Conservation (phyloP, 2,888 invertebrate species). For the Heterodera filipjevi region DNA sequence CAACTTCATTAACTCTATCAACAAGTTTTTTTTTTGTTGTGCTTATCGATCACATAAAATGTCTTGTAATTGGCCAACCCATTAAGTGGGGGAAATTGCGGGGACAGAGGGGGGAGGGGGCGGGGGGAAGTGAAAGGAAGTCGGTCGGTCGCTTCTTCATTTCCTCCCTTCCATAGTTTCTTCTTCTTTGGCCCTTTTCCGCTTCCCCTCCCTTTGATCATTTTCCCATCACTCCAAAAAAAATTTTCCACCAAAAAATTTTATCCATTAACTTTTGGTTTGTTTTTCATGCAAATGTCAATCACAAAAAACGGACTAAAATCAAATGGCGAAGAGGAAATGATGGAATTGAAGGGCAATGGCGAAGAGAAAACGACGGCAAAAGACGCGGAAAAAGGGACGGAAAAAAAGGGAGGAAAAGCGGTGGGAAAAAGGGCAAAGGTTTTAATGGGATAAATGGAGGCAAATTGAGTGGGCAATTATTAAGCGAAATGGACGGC, state of each 20-base stretch:
- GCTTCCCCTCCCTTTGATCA: not conserved
- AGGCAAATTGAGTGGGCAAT: not conserved
- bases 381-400: not conserved
- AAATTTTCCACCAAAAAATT: not conserved
- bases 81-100: not conserved
- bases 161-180: not conserved
- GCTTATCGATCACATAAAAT: constrained; percentile 4
- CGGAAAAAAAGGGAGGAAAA: not conserved
- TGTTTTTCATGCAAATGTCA: not conserved
- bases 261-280: not conserved
- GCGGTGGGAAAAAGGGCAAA: not conserved
- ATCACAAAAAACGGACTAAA: not conserved
- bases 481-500: not conserved
- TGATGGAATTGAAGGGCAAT: not conserved
- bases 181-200: not conserved
- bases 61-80: not conserved
- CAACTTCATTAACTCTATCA: not conserved
- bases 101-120: not conserved
- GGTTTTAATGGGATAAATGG: not conserved
- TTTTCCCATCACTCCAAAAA: not conserved
- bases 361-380: not conserved
- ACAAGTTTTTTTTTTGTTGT: not conserved
- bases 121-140: not conserved
- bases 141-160: not conserved
- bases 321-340: not conserved